Evolutionary conservation across 2,888 invertebrate genomes (phyloP), one percentile per base, ranked within the genome.

Genomic region (Luperina testacea): DNA sequence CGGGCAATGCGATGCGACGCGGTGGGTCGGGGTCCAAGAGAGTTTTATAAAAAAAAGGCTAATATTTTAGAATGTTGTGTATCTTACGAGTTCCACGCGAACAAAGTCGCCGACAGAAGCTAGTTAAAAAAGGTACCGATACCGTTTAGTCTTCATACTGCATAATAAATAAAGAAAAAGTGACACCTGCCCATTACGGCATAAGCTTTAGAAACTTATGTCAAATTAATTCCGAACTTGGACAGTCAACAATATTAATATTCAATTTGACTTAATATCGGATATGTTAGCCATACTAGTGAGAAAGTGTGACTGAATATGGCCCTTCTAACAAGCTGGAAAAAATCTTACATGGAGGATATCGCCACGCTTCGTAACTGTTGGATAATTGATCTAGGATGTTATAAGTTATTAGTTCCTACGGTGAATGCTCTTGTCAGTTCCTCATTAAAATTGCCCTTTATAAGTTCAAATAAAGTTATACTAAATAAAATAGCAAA

Each of bases 161-260:
- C 72, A 81, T 82, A 65, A 72, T 65, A 51, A 45, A 72, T 64
- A 45, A 72, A 83, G 83, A 83, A 82, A 82, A 73, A 65, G 38
- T 53, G 38, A 70, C 42, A 64, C 83, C 32, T 51, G 69, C 15
- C 45, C 69, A 63, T 74, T 48, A 32, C 69, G 57, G 42, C 42
- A 11, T 48, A 72, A 15, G 72, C 64, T 80, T 80, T 83, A 86
- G 85, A 85, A 83, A 86, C 27, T 72, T 27, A 68, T 53, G 38
- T 59, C 20, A 65, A 80, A 77, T 75, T 65, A 73, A 82, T 78
- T 48, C 65, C 17, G 4, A 71, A 65, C 67, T 72, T 85, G 75
- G 77, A 2, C 27, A 79, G 72, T 57, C 80, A 70, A 75, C 67
- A 77, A 71, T 83, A 86, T 85, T 83, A 80, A 80, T 77, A 85